Evolutionary conservation across 2,888 invertebrate genomes (phyloP).

Genomic region (Phyllotreta striolata): DNA sequence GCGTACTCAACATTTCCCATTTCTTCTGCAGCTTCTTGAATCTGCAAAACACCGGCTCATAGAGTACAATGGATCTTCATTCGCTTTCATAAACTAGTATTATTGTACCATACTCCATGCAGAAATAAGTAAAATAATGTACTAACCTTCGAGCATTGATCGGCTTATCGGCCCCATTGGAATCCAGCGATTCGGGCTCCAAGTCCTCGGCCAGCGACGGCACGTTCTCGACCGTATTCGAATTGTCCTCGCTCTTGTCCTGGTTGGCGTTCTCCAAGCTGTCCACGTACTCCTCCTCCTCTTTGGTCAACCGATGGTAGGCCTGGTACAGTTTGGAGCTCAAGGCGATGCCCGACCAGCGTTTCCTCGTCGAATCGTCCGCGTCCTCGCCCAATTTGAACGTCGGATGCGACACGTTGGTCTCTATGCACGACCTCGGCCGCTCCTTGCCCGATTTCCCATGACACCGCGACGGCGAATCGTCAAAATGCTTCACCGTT

Average conservation of each 20-base stretch:
- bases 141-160: constrained; percentile 67
- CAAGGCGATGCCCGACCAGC: constrained; percentile 78
- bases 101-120: too few species aligned
- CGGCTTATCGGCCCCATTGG: constrained; percentile 58
- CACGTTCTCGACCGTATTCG: constrained; percentile 43
- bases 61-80: too few species aligned
- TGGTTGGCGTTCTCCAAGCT: constrained; percentile 68
- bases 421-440: constrained; percentile 77
- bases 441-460: constrained; percentile 60
- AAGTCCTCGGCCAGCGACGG: constrained; percentile 45
- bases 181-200: constrained; percentile 58
- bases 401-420: constrained; percentile 54
- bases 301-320: constrained; percentile 72
- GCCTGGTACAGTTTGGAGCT: constrained; percentile 77
- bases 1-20: constrained; percentile 79
- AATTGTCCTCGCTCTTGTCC: constrained; percentile 37
- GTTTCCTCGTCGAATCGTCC: constrained; percentile 65
- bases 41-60: background rate
- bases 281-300: constrained; percentile 77
- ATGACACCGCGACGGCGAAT: constrained; percentile 63
- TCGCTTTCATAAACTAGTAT: too few species aligned
- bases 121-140: constrained; percentile 1
- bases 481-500: constrained; percentile 62
- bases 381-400: constrained; percentile 60
- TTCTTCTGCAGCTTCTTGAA: constrained; percentile 80